Base-by-base conservation (phyloP, 2,113 vertebrate genomes). In the Xerus inauris region DNA sequence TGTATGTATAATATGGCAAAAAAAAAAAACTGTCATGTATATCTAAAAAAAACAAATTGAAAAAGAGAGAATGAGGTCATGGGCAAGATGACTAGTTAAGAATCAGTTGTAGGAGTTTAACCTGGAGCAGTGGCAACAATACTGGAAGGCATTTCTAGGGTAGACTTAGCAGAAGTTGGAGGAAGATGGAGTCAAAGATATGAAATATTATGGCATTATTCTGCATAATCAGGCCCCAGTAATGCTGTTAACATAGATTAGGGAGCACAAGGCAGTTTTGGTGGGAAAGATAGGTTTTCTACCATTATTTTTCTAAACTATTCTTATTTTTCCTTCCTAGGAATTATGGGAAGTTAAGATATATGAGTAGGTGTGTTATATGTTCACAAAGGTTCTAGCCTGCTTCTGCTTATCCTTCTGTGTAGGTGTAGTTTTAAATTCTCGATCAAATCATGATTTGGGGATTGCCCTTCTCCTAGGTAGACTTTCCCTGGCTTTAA, bases 231-330 rank as follows among this genome's bases (percentile, higher is more conserved):
- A 22, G 24, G 12, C 89, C 64, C 32, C 26, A 77, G 30, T 85
- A 62, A 77, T 35, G n/a, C 45, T 71, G 12, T 32, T 95, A 90
- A 85, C 65, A 87, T 64, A 92, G 65, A 71, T 76, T 94, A 94
- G 49, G 22, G 28, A 91, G 51, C 72, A 91, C 19, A 72, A 75
- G 80, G 30, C 91, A 57, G 64, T 91, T 84, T 94, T 89, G 45
- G 24, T 94, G 40, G 57, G 71, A 87, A 95, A 89, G 40, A 62
- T 11, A 87, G 65, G 3, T 94, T 87, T 85, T 93, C 40, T 93
- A 3, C 92, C 62, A 88, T 71, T 82, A 54, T 95, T 92, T 94
- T 96, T 90, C 19, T 67, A 73, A 94, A 62, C 30, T 90, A 35
- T 57, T 89, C 20, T 80, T 87, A n/a, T 62, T 79, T 93, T 85